phyloP scores from a whole-genome alignment of 2,888 invertebrate genomes.

The Volucella inflata region DNA sequence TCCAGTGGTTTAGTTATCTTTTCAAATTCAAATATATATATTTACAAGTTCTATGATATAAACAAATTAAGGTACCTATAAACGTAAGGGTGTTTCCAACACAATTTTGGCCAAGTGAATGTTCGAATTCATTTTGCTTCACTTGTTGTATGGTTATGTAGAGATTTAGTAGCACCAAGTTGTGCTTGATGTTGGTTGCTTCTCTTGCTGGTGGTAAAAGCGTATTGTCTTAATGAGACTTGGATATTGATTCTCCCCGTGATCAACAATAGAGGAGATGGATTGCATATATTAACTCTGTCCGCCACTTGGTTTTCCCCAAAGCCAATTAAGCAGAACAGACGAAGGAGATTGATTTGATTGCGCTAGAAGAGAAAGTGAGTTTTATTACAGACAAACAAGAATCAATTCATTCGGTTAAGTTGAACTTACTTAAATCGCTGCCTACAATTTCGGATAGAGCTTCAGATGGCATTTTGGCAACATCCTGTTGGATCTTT shows the following conservation, averaged over 20 bases:
- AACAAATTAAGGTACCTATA: constrained; percentile 55
- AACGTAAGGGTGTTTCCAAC: constrained; percentile 15
- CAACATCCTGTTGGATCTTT: constrained; percentile 89
- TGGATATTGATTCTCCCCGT: constrained; percentile 42
- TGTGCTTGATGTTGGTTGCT: constrained; percentile 43
- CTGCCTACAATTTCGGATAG: constrained; percentile 90
- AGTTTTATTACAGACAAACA: not conserved
- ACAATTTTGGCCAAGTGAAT: not conserved
- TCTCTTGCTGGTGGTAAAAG: constrained; percentile 2
- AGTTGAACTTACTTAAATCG: constrained; percentile 88
- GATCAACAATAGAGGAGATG: constrained; percentile 53
- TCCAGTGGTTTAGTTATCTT: constrained; percentile 43
- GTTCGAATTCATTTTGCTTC: not conserved
- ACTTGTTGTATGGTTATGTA: constrained; percentile 16
- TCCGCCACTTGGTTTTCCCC: constrained; percentile 86
- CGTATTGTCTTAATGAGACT: constrained; percentile 16
- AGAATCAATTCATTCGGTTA: not conserved
- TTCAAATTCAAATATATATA: constrained; percentile 45
- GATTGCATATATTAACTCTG: constrained; percentile 70
- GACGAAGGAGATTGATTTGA: constrained; percentile 92
- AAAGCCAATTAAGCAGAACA: constrained; percentile 91
- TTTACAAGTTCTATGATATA: constrained; percentile 53
- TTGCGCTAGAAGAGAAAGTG: constrained; percentile 85
- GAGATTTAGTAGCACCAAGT: constrained; percentile 49
- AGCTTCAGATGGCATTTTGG: constrained; percentile 89